Conservation (phyloP, 2,888 invertebrate genomes). For the Sinotaia quadrata region DNA sequence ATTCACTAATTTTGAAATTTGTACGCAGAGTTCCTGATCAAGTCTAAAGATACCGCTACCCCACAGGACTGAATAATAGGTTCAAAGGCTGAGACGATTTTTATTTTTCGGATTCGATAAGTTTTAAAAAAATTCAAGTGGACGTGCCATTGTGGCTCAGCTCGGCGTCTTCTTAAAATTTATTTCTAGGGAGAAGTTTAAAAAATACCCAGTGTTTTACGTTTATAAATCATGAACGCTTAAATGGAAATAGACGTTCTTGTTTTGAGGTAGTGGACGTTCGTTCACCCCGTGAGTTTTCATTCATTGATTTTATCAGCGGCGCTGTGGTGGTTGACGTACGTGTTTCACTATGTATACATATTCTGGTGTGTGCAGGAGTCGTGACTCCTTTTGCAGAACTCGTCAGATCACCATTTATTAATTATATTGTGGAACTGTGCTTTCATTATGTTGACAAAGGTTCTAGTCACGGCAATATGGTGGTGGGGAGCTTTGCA, state of each 20-base stretch:
- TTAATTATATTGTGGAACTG: too few species aligned
- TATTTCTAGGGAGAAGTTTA: neutral
- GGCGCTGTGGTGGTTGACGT: constrained; percentile 25
- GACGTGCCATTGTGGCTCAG: constrained; percentile 2
- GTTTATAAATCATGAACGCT: too few species aligned
- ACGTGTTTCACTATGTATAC: constrained; percentile 30
- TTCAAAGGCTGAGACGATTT: constrained; percentile 37
- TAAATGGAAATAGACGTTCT: constrained; percentile 19
- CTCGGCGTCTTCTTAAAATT: neutral
- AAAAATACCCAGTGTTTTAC: too few species aligned
- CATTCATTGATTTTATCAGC: constrained; percentile 25
- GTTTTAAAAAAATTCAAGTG: constrained; percentile 23
- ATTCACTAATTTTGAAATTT: neutral
- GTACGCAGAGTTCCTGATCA: neutral
- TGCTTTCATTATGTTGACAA: constrained; percentile 30
- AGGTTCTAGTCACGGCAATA: constrained; percentile 5
- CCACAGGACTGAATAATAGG: constrained; percentile 28
- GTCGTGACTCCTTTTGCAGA: constrained; percentile 13
- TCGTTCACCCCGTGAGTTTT: neutral
- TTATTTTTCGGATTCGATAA: constrained; percentile 26
- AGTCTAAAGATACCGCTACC: neutral
- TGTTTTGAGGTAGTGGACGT: constrained; percentile 14
- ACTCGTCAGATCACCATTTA: constrained; percentile 3
- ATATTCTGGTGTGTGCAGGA: constrained; percentile 15
- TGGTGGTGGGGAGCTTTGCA: constrained; percentile 14